Evolutionary conservation across 2,797 vertebrate genomes (phyloP).

Genomic region (Mergus octosetaceus): DNA sequence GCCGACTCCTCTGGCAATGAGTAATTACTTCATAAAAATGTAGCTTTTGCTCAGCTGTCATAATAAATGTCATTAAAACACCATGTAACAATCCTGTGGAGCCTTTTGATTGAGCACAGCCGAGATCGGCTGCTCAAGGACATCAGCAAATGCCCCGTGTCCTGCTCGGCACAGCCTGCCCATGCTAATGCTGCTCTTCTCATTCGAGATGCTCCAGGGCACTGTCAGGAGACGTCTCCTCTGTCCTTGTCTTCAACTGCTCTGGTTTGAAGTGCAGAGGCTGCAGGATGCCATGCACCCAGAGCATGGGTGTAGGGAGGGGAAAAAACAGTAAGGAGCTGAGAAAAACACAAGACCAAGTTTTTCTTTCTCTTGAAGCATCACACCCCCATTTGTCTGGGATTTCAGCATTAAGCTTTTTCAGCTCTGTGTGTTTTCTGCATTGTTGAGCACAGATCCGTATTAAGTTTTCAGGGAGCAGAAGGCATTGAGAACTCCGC

Average conservation of each 20-base stretch:
- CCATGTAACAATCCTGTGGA: conserved; percentile 1
- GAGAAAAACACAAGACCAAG: background rate
- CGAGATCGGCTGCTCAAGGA: conserved; percentile 23
- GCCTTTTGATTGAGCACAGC: background rate
- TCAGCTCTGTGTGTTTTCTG: background rate
- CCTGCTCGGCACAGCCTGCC: background rate
- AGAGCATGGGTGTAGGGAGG: fast-evolving
- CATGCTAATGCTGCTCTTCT: background rate
- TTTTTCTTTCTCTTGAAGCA: background rate
- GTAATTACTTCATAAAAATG: conserved; percentile 22
- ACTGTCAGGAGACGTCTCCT: background rate
- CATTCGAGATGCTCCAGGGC: background rate
- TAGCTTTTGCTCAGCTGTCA: background rate
- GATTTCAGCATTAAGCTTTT: background rate
- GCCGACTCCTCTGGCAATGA: conserved; percentile 17
- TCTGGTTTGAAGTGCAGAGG: background rate
- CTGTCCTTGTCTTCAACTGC: background rate
- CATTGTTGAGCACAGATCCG: background rate
- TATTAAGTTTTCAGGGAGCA: background rate
- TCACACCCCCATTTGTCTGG: background rate
- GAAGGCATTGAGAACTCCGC: background rate
- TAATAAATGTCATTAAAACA: conserved; percentile 34
- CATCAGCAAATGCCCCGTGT: background rate
- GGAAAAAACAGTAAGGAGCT: fast-evolving
- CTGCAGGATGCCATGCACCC: background rate